These are phyloP conservation scores for Sphaerophoria taeniata DNA, from an alignment of 2,888 invertebrate species.

Conservation along the genomic window DNA sequence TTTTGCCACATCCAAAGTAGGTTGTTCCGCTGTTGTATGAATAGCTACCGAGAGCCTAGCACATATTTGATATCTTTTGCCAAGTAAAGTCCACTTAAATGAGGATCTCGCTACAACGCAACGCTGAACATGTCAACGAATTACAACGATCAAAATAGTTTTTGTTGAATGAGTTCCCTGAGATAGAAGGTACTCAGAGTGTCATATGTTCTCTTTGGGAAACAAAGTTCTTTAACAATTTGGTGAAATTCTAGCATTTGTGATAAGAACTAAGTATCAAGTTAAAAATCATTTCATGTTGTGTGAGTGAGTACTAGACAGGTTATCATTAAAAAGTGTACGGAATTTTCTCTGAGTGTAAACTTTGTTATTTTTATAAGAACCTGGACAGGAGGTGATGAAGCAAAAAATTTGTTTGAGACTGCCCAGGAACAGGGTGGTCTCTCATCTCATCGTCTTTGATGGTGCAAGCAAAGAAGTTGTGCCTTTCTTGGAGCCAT, in stretches of 20 bases:
- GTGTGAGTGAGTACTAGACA: too few species aligned
- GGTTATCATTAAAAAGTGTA: neutral
- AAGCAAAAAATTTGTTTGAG: constrained; percentile 66
- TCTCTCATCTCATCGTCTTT: constrained; percentile 35
- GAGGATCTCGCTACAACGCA: constrained; percentile 53
- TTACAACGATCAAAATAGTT: constrained; percentile 64
- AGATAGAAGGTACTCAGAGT: constrained; percentile 2
- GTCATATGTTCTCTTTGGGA: too few species aligned
- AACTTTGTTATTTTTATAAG: constrained; percentile 38
- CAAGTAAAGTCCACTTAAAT: constrained; percentile 38
- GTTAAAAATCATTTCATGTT: too few species aligned
- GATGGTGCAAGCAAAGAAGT: neutral
- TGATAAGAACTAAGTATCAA: too few species aligned
- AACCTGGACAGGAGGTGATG: constrained; percentile 62
- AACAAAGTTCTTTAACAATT: too few species aligned
- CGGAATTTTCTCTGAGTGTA: constrained; percentile 3
- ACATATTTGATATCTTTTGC: constrained; percentile 60
- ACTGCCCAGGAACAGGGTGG: constrained; percentile 67
- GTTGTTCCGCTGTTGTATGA: neutral
- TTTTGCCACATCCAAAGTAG: neutral
- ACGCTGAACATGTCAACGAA: constrained; percentile 55
- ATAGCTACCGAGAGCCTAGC: neutral
- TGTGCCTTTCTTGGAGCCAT: neutral
- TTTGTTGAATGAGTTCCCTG: constrained; percentile 20
- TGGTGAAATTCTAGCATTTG: too few species aligned